phyloP scores from a whole-genome alignment of 2,113 vertebrate genomes.

The Callithrix jacchus region DNA sequence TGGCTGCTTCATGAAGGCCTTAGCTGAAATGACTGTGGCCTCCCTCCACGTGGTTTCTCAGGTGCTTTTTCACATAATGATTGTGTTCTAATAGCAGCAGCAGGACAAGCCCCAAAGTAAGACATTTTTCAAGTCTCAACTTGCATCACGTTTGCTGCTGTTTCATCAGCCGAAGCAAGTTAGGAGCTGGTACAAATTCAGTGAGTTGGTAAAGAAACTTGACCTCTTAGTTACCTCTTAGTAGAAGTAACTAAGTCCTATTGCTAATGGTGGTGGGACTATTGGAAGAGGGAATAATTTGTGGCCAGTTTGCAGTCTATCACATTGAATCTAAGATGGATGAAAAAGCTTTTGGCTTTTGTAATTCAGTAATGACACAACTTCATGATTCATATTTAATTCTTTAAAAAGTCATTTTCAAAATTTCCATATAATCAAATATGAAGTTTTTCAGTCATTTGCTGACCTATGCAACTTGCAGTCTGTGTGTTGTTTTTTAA shows the following conservation, averaged over 20 bases:
- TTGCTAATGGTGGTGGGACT: neutral
- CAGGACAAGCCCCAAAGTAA: neutral
- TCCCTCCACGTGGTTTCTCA: neutral
- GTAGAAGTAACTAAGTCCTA: neutral
- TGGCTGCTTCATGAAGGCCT: neutral
- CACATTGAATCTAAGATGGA: neutral
- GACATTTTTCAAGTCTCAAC: neutral
- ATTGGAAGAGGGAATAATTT: neutral
- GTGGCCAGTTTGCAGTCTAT: neutral
- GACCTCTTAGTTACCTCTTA: neutral
- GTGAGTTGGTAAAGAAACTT: neutral
- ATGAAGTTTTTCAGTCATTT: constrained; percentile 23
- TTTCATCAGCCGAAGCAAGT: neutral
- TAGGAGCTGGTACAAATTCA: neutral
- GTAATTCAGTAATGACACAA: neutral
- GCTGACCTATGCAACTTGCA: constrained; percentile 1
- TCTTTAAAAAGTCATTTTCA: constrained; percentile 19
- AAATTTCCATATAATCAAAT: neutral
- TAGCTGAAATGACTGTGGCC: neutral
- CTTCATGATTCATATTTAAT: neutral
- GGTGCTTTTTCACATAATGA: neutral
- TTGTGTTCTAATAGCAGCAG: neutral
- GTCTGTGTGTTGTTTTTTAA: constrained; percentile 36
- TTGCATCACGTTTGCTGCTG: neutral
- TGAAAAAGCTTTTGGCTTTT: neutral